A percentile compares a stretch with the other conserved stretches of the same genome.
phyloP scores from a whole-genome alignment of 30 jellyfish, hydroid and myxozoan genomes.

The Catostylus mosaicus region DNA sequence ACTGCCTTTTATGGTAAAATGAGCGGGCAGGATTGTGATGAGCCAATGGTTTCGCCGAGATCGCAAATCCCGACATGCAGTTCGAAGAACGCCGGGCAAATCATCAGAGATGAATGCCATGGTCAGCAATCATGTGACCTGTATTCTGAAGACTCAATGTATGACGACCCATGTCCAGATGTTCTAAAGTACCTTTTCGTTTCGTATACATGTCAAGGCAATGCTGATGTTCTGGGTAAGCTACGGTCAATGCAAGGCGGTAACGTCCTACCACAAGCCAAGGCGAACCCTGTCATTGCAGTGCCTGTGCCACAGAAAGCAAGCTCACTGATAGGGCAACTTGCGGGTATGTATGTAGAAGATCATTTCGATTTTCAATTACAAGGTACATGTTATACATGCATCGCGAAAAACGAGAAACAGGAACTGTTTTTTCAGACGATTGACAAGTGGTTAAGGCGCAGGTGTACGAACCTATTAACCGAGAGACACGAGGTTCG shows the following conservation, averaged over 20 bases:
- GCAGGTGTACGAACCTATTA: too few relatives aligned
- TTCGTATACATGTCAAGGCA: constrained; percentile 96
- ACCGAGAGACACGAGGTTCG: too few relatives aligned
- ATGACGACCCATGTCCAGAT: constrained; percentile 94
- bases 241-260: constrained; percentile 60
- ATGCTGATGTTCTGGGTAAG: constrained; percentile 69
- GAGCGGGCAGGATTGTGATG: constrained; percentile 98
- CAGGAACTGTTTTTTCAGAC: too few relatives aligned
- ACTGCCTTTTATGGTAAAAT: constrained; percentile 97
- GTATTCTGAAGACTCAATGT: constrained; percentile 91
- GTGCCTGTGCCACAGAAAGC: constrained; percentile 14
- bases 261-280: neutral
- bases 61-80: constrained; percentile 95
- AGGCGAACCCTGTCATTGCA: neutral
- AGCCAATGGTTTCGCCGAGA: constrained; percentile 80
- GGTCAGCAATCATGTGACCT: constrained; percentile 99
- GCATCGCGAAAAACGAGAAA: too few relatives aligned
- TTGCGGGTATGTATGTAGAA: constrained; percentile 18
- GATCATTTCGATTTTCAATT: too few relatives aligned
- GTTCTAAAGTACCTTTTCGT: constrained; percentile 87
- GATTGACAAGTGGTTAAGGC: too few relatives aligned
- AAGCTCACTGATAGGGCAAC: constrained; percentile 38
- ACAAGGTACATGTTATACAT: neutral
- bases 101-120: constrained; percentile 88
- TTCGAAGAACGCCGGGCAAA: constrained; percentile 80